Evolutionary conservation across 2,113 vertebrate species (phyloP).

Genomic region (Eleginops maclovinus): DNA sequence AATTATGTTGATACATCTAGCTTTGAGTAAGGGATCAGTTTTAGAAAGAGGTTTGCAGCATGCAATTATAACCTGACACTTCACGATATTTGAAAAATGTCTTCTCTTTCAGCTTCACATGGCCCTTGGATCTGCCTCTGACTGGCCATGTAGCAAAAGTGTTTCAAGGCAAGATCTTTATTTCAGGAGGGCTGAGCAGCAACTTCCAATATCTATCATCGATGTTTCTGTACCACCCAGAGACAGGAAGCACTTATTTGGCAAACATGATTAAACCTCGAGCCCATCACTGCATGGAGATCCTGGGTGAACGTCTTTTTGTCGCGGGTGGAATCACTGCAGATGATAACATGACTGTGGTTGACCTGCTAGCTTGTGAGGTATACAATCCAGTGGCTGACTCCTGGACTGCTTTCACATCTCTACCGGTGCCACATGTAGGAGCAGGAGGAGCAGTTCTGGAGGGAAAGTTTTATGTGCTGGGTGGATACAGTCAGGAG

Average conservation of each 20-base stretch:
- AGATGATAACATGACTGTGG: not conserved
- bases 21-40: too few species aligned
- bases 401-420: constrained; percentile 70
- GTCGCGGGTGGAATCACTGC: constrained; percentile 79
- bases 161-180: constrained; percentile 71
- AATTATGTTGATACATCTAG: not conserved
- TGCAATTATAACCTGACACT: not conserved
- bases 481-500: constrained; percentile 83
- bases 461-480: constrained; percentile 82
- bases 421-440: constrained; percentile 76
- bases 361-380: constrained; percentile 78
- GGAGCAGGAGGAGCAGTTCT: constrained; percentile 78
- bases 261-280: constrained; percentile 75
- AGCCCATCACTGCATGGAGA: constrained; percentile 83
- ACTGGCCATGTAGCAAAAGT: constrained; percentile 73
- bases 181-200: constrained; percentile 78
- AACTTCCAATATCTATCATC: constrained; percentile 64
- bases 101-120: constrained; percentile 66
- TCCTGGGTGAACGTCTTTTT: constrained; percentile 68
- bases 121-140: constrained; percentile 71
- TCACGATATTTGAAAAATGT: not conserved
- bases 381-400: constrained; percentile 68
- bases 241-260: constrained; percentile 74
- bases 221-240: constrained; percentile 79
- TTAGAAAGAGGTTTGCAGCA: not conserved